These are phyloP conservation scores for Pimpla rufipes DNA, from an alignment of 2,888 invertebrate genomes.

Conservation along the genomic window DNA sequence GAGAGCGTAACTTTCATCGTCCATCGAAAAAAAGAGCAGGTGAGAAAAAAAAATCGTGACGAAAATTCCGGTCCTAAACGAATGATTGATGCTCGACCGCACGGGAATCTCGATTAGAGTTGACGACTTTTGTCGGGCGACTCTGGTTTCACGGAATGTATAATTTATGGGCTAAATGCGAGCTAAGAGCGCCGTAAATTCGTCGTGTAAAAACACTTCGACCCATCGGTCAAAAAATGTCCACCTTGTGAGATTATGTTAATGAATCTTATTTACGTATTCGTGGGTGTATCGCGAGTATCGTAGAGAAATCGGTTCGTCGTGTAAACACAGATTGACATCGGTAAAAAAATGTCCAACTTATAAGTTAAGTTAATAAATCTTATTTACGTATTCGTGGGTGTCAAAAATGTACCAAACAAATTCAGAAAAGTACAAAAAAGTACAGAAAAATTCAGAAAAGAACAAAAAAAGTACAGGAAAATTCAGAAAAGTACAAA, in stretches of 20 bases:
- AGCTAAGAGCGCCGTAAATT: not conserved
- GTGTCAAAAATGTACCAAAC: no score
- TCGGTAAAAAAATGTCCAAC: no score
- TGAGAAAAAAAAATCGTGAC: not conserved
- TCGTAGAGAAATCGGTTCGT: no score
- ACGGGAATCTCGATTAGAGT: slow-evolving; percentile 20
- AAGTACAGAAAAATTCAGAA: no score
- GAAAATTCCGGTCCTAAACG: slow-evolving; percentile 17
- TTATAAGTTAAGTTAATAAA: no score
- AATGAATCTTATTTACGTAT: not conserved
- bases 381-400: no score
- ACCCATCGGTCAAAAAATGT: not conserved
- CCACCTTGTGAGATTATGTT: not conserved
- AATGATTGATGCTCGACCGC: slow-evolving; percentile 36
- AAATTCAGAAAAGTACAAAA: not conserved
- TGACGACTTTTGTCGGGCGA: slow-evolving; percentile 7
- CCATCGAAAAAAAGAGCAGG: slow-evolving; percentile 29
- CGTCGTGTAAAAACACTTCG: not conserved
- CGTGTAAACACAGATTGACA: no score
- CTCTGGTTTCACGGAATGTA: slow-evolving; percentile 1
- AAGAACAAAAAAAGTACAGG: no score
- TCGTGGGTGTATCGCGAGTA: not conserved
- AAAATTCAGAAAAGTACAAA: not conserved
- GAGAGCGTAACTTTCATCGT: slow-evolving; percentile 43
- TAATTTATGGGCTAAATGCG: not conserved